Conservation (phyloP, 2,113 vertebrate genomes). For the Phrynosoma platyrhinos region DNA sequence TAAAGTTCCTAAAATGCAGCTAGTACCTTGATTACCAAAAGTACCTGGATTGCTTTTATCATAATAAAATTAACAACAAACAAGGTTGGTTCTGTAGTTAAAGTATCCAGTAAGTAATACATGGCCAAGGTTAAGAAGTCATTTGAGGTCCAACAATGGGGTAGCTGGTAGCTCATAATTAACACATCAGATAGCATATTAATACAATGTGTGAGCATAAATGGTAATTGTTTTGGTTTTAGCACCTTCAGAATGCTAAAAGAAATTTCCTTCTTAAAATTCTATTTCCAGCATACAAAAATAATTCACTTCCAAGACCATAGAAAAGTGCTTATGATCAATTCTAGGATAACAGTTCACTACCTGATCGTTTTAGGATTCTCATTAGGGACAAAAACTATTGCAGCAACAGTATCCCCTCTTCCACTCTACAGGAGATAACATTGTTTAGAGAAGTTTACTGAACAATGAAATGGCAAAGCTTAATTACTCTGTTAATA, state of each 20-base stretch:
- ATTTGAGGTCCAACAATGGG: not conserved
- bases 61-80: not conserved
- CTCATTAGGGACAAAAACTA: not conserved
- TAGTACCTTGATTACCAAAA: not conserved
- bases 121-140: not conserved
- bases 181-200: conserved; percentile 3
- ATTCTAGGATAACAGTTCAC: not conserved
- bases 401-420: not conserved
- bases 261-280: not conserved
- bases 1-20: not conserved
- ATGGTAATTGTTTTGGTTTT: not conserved
- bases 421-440: not conserved
- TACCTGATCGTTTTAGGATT: not conserved
- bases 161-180: not conserved
- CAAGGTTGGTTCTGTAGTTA: not conserved
- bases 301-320: not conserved
- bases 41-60: not conserved
- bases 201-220: not conserved
- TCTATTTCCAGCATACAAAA: not conserved
- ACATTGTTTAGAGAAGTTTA: not conserved
- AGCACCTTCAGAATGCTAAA: not conserved
- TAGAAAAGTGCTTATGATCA: not conserved
- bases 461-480: not conserved
- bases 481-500: not conserved
- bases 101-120: not conserved